These are phyloP conservation scores for Lasioglossum vierecki DNA, from an alignment of 2,888 invertebrate species.

Conservation along the genomic window DNA sequence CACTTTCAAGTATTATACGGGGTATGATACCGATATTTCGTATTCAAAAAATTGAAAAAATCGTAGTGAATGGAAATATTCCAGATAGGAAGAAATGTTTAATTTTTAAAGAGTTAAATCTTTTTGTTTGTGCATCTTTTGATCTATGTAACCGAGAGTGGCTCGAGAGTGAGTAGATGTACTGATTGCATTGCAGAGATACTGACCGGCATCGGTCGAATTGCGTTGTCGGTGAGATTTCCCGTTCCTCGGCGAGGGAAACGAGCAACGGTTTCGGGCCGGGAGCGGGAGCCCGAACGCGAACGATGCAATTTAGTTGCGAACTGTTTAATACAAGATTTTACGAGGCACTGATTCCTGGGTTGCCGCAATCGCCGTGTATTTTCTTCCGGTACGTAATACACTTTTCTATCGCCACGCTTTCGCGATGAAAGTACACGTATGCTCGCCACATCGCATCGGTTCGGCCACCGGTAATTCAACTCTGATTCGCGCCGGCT, in stretches of 20 bases:
- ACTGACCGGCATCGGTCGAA: background rate
- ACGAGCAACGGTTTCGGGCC: slow-evolving; percentile 30
- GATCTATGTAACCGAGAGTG: background rate
- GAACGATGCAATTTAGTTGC: slow-evolving; percentile 63
- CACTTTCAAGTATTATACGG: too few species aligned
- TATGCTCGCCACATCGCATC: background rate
- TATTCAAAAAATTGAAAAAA: too few species aligned
- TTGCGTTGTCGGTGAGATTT: slow-evolving; percentile 24
- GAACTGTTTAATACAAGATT: slow-evolving; percentile 69
- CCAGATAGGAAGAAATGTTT: too few species aligned
- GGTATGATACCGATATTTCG: too few species aligned
- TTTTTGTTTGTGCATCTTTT: background rate
- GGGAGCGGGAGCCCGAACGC: slow-evolving; percentile 12
- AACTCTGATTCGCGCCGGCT: slow-evolving; percentile 21
- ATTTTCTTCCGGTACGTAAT: slow-evolving; percentile 69
- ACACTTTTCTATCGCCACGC: slow-evolving; percentile 63
- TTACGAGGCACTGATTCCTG: slow-evolving; percentile 63
- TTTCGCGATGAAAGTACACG: slow-evolving; percentile 69
- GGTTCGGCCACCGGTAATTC: slow-evolving; percentile 24
- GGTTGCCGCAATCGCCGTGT: slow-evolving; percentile 65
- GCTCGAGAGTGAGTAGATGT: background rate
- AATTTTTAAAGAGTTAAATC: background rate
- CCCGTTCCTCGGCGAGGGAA: slow-evolving; percentile 4
- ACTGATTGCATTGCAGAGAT: background rate
- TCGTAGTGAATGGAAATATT: too few species aligned